These are phyloP conservation scores for Prunella strophiata DNA, from an alignment of 2,797 vertebrate genomes.

Conservation along the genomic window DNA sequence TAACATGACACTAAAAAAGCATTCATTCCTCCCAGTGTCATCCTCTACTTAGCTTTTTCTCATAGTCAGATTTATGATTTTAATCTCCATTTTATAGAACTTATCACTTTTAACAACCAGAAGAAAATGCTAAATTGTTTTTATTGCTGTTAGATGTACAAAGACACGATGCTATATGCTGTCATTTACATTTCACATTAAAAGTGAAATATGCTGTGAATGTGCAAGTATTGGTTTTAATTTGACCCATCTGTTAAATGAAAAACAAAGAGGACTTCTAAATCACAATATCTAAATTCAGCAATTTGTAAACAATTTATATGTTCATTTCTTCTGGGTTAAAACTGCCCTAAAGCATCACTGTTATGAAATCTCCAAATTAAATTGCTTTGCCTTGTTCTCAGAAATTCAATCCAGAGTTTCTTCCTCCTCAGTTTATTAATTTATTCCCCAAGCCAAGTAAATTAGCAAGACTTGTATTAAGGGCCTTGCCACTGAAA, in stretches of 20 bases:
- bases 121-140: constrained; percentile 62
- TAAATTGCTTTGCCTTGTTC: constrained; percentile 70
- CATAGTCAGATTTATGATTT: constrained; percentile 72
- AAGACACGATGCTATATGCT: constrained; percentile 61
- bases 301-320: constrained; percentile 77
- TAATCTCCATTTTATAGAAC: constrained; percentile 63
- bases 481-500: constrained; percentile 50
- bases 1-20: constrained; percentile 9
- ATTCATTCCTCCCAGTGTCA: background rate
- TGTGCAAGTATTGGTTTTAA: constrained; percentile 78
- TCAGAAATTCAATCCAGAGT: constrained; percentile 46
- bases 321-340: constrained; percentile 75
- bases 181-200: constrained; percentile 81
- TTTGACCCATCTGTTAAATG: constrained; percentile 76
- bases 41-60: constrained; percentile 44
- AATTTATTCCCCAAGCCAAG: constrained; percentile 76
- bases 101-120: constrained; percentile 69
- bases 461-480: constrained; percentile 72
- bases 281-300: constrained; percentile 76
- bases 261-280: constrained; percentile 72
- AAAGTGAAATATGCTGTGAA: constrained; percentile 73
- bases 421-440: constrained; percentile 71
- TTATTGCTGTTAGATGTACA: constrained; percentile 66
- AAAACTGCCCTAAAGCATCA: constrained; percentile 76
- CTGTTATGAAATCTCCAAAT: constrained; percentile 71